These are phyloP conservation scores for Notiomystis cincta DNA, from an alignment of 2,113 vertebrate species.

Conservation along the genomic window DNA sequence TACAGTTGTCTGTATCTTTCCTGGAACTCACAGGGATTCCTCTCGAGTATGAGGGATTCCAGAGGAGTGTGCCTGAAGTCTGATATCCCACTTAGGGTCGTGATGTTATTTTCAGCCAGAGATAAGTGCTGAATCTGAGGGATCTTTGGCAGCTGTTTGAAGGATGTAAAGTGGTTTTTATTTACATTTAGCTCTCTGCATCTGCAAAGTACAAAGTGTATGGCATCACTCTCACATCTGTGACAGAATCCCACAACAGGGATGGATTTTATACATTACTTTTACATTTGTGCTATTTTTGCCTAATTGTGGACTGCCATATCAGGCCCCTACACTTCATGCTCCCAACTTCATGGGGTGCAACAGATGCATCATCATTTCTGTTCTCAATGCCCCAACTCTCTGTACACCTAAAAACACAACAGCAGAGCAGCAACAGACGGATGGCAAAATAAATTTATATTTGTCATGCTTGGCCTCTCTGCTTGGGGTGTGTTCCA, in stretches of 20 bases:
- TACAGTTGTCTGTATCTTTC: constrained; percentile 85
- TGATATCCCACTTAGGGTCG: constrained; percentile 79
- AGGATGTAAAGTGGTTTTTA: constrained; percentile 86
- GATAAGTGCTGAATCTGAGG: constrained; percentile 87
- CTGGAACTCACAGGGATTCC: constrained; percentile 90
- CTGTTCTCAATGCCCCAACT: not conserved
- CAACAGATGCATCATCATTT: not conserved
- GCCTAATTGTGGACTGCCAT: not conserved
- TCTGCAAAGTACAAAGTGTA: constrained; percentile 68
- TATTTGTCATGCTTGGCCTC: not conserved
- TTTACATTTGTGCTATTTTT: not conserved
- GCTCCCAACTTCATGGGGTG: not conserved
- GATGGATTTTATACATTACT: not conserved
- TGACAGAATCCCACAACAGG: not conserved
- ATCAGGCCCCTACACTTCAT: not conserved
- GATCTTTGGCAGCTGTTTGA: constrained; percentile 90
- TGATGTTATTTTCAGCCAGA: constrained; percentile 88
- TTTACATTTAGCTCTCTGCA: constrained; percentile 90
- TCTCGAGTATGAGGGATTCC: constrained; percentile 81
- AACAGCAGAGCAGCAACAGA: not conserved
- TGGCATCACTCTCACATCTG: not conserved
- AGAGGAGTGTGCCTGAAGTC: constrained; percentile 76
- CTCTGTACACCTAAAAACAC: not conserved
- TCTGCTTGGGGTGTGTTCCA: not conserved
- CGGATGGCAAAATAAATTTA: not conserved